Conservation (phyloP, 2,797 vertebrate genomes). For the Cercopithecus hamlyni region DNA sequence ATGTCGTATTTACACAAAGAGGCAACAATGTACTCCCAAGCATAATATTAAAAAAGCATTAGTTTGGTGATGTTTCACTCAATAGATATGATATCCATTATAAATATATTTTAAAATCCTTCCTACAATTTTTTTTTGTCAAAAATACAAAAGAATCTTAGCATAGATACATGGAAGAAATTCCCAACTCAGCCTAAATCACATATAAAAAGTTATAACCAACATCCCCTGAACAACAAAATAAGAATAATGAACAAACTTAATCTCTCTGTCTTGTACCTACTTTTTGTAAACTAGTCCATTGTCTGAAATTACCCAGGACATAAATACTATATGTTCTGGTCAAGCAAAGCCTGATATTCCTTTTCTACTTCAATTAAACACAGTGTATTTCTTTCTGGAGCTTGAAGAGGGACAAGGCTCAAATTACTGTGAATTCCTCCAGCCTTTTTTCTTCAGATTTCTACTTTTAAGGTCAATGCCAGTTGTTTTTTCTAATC, state of each 20-base stretch:
- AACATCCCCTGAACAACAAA: conserved; percentile 4
- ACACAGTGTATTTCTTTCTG: neutral
- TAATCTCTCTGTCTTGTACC: neutral
- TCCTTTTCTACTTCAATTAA: neutral
- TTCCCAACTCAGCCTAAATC: neutral
- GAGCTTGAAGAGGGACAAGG: neutral
- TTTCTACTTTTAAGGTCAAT: neutral
- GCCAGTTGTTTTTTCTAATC: neutral
- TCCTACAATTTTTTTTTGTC: conserved; percentile 27
- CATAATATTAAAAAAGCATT: conserved; percentile 34
- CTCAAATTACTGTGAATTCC: neutral
- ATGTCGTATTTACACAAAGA: conserved; percentile 55
- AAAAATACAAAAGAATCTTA: conserved; percentile 32
- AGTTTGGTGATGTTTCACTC: conserved; percentile 12
- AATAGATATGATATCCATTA: neutral
- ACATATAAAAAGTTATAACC: neutral
- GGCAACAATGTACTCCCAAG: conserved; percentile 8
- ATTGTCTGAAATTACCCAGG: neutral
- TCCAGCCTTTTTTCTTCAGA: neutral
- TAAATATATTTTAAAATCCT: conserved; percentile 49
- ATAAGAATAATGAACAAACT: neutral
- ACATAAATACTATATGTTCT: neutral
- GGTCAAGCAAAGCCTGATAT: neutral
- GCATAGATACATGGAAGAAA: conserved; percentile 10
- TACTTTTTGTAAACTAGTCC: neutral